Conservation (phyloP, 2,113 vertebrate genomes). For the Aramus guarauna region DNA sequence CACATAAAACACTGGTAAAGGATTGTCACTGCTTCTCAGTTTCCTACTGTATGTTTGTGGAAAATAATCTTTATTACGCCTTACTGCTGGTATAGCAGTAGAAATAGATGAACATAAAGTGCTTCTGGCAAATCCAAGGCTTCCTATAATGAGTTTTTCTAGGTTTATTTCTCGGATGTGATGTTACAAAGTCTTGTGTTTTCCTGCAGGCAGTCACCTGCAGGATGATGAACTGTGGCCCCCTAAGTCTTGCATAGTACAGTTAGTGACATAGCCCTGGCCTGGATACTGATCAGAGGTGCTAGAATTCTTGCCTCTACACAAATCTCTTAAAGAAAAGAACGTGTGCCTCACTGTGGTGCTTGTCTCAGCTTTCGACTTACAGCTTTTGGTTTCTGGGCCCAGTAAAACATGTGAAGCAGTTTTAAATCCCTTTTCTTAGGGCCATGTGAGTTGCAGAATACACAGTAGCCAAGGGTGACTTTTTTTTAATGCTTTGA, state of each 20-base stretch:
- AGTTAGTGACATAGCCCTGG: not conserved
- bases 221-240: not conserved
- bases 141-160: not conserved
- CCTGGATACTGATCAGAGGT: not conserved
- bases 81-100: not conserved
- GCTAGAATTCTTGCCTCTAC: not conserved
- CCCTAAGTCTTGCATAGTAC: not conserved
- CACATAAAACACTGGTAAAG: not conserved
- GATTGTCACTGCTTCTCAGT: not conserved
- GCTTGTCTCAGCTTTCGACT: not conserved
- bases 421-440: not conserved
- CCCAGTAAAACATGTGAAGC: not conserved
- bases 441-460: not conserved
- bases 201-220: not conserved
- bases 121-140: not conserved
- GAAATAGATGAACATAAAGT: not conserved
- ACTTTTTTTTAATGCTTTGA: not conserved
- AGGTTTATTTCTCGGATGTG: not conserved
- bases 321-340: not conserved
- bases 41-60: not conserved
- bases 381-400: not conserved
- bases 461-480: not conserved
- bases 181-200: not conserved
- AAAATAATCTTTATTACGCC: not conserved
- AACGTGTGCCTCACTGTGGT: not conserved